Evolutionary conservation across 2,797 vertebrate genomes (phyloP).

Genomic region (Enteromius unitaeniatus): DNA sequence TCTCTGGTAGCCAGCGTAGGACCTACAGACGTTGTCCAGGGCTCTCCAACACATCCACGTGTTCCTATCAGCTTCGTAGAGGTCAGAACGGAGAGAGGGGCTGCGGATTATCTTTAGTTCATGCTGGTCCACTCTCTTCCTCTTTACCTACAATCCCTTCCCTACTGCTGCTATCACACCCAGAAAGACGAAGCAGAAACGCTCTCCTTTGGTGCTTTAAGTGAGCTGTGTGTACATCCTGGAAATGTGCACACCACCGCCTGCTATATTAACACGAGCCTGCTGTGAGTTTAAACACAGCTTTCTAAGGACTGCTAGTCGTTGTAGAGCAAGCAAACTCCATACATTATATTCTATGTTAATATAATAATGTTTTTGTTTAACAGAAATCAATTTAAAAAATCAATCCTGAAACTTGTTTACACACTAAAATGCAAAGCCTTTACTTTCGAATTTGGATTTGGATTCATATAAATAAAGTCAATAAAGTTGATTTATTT

Average conservation of each 20-base stretch:
- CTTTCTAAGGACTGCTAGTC: slow-evolving; percentile 38
- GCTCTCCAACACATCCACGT: slow-evolving; percentile 14
- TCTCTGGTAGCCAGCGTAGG: slow-evolving; percentile 9
- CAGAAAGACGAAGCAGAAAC: slow-evolving; percentile 10
- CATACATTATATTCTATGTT: neutral
- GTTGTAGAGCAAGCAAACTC: neutral
- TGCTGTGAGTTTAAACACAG: slow-evolving; percentile 51
- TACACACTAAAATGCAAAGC: neutral
- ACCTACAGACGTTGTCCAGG: neutral
- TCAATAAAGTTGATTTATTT: too few relatives aligned
- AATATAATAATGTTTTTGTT: neutral
- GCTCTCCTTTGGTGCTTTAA: slow-evolving; percentile 34
- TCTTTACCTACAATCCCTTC: slow-evolving; percentile 48
- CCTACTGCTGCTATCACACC: slow-evolving; percentile 42
- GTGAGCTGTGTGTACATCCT: slow-evolving; percentile 27
- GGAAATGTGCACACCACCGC: slow-evolving; percentile 26
- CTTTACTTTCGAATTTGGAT: neutral
- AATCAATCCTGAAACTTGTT: neutral
- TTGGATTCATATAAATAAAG: too few relatives aligned
- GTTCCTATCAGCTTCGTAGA: slow-evolving; percentile 31
- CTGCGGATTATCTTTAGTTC: slow-evolving; percentile 33
- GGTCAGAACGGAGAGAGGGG: slow-evolving; percentile 12
- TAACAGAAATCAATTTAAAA: neutral
- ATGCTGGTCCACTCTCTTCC: slow-evolving; percentile 45
- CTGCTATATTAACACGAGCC: slow-evolving; percentile 31